Percentiles rank a stretch among this genome's conserved stretches.
These are phyloP conservation scores for Sitophilus oryzae DNA, from an alignment of 1,140 invertebrate genomes.

Conservation along the genomic window DNA sequence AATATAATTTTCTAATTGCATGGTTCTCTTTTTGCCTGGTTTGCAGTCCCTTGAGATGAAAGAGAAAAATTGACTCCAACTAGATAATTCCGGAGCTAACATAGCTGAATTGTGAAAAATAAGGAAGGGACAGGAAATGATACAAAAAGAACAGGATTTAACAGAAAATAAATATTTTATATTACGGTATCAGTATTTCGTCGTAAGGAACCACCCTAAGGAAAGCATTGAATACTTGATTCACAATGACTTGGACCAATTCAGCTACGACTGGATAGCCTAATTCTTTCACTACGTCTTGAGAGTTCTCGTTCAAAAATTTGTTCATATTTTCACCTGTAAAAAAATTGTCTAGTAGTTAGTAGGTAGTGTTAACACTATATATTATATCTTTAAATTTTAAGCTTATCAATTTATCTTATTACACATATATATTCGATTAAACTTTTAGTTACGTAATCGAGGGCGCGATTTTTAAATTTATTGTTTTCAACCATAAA, in stretches of 20 bases:
- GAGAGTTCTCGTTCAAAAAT: neutral
- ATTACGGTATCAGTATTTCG: neutral
- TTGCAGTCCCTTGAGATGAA: neutral
- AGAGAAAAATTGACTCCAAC: neutral
- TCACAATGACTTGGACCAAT: neutral
- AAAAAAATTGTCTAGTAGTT: neutral
- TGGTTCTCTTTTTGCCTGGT: neutral
- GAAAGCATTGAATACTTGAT: neutral
- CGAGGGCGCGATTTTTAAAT: too few relatives aligned
- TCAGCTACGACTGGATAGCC: neutral
- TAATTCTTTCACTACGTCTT: neutral
- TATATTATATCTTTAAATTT: too few relatives aligned
- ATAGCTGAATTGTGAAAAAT: too few relatives aligned
- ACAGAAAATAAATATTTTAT: neutral
- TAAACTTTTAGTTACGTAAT: too few relatives aligned
- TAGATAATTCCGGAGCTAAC: neutral
- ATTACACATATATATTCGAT: too few relatives aligned
- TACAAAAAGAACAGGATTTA: neutral
- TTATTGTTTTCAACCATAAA: too few relatives aligned
- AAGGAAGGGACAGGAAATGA: neutral
- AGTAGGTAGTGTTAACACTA: too few relatives aligned
- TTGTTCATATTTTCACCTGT: constrained; percentile 1
- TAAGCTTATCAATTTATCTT: too few relatives aligned
- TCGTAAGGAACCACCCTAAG: neutral
- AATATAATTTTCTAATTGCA: neutral